phyloP scores from a whole-genome alignment of 2,797 vertebrate species.

The Sylvia borin region DNA sequence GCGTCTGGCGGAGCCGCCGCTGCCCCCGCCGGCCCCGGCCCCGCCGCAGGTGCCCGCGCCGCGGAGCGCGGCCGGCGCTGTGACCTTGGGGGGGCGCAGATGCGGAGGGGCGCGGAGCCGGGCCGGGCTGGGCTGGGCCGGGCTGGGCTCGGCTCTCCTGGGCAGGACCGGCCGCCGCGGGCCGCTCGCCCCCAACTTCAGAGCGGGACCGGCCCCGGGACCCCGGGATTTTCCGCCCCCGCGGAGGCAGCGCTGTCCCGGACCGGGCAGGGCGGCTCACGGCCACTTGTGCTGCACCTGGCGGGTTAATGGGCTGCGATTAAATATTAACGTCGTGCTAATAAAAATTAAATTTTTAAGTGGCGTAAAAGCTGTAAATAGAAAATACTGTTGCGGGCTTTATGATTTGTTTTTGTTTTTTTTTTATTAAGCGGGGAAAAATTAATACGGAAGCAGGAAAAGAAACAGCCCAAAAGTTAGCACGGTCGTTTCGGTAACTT shows the following conservation, averaged over 20 bases:
- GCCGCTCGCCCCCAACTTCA: background rate
- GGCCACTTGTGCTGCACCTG: rapidly evolving
- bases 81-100: conserved; percentile 75
- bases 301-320: background rate
- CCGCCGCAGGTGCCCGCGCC: background rate
- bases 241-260: background rate
- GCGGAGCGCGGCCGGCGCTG: background rate
- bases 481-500: background rate
- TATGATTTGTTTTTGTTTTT: background rate
- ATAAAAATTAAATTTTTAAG: conserved; percentile 24
- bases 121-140: background rate
- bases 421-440: rapidly evolving
- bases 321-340: conserved; percentile 3
- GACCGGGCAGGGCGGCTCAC: background rate
- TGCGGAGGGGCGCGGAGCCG: conserved; percentile 23
- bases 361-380: background rate
- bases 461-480: conserved; percentile 35
- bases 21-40: conserved; percentile 11
- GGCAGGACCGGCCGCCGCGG: background rate
- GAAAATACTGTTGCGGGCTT: background rate
- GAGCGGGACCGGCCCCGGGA: background rate
- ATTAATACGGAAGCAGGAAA: background rate
- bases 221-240: background rate
- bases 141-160: background rate
- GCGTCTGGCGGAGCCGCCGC: conserved; percentile 68